Base-by-base conservation (phyloP, 2,113 vertebrate species). In the Donacobius atricapilla region DNA sequence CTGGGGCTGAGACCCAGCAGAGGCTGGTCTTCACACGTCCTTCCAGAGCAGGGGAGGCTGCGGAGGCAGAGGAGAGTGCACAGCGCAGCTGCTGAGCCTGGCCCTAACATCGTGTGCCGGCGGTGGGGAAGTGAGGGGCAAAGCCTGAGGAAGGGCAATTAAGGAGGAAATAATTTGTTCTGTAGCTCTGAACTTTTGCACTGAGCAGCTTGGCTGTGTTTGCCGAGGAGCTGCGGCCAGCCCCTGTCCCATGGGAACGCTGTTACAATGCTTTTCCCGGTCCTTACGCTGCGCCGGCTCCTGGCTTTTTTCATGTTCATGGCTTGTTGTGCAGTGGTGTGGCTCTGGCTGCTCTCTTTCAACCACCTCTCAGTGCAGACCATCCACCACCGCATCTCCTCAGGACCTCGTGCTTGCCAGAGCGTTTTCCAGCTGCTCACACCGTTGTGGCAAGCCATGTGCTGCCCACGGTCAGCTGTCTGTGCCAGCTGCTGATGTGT, bases 141-240 rank as follows among this genome's bases (percentile, higher is more conserved):
- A 94, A 91, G 68, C 93, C 47, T 44, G 45, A 86, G 88, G 84
- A 75, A 93, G 79, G 54, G 88, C 87, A 83, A 54, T 90, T 83
- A 91, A 45, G 66, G 87, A 93, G 94, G 90, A 95, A 94, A 95
- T 83, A 86, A 93, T 88, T 50, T 86, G 63, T 75, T 81, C 68
- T 60, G 42, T 13, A 39, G 90, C 87, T 90, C 76, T 96, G 95
- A 95, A 96, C 95, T 96, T 91, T 78, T 95, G 95, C 90, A 56
- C 86, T 15, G 86, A 90, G 76, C 56, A 22, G 51, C 80, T 71
- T 16, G 86, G 92, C 83, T 78, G 93, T 86, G 88, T 68, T 96
- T 86, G 80, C 83, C 2, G 21, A 58, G 85, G 92, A 86, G 88
- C 85, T 11, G 68, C 24, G 77, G 90, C 92, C 92, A 20, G 30